Evolutionary conservation across 2,888 invertebrate species (phyloP), one percentile per base, ranked within the genome.

Genomic region (Microplitis deprimator): DNA sequence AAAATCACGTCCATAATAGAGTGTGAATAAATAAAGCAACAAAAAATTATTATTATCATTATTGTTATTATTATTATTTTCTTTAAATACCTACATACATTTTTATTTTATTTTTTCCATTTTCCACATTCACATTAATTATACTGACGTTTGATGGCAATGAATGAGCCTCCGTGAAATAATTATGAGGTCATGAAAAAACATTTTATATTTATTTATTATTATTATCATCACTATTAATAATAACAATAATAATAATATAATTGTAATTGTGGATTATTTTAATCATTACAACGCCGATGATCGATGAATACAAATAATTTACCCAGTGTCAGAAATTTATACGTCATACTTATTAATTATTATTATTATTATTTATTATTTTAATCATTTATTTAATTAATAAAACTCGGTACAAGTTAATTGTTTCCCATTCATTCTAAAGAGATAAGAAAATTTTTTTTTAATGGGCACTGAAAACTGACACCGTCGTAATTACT

Each of bases 41-140:
- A 59, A 10, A 62, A 62, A 0, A 62, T 16, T 16, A 62, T 16
- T 4, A 17, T 16, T n/a, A n/a, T 16, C n/a, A 62, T 62, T n/a
- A n/a, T 13, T 20, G 10, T 65, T 13, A 29, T 65, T 65, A 65
- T 50, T 50, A 50, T 50, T 50, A 29, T 29, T 50, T 50, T 50
- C 50, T 59, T 68, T 77, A 77, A 50, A 50, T 50, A 73, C 73
- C 73, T 73, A 73, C 65, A 39, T 73, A 67, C 73, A 73, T 67
- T 68, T 68, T 73, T 73, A 7, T 29, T 38, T 68, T 77, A 73
- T 68, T 76, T 69, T 74, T 77, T 77, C 38, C 40, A 68, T 62
- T 68, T 68, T 75, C 72, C 77, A 77, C 77, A 77, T 72, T 77
- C 77, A 77, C 68, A 77, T 77, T 77, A 72, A 71, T 71, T 76